Conservation (phyloP, 2,888 invertebrate genomes). For the Dorcus hopei region DNA sequence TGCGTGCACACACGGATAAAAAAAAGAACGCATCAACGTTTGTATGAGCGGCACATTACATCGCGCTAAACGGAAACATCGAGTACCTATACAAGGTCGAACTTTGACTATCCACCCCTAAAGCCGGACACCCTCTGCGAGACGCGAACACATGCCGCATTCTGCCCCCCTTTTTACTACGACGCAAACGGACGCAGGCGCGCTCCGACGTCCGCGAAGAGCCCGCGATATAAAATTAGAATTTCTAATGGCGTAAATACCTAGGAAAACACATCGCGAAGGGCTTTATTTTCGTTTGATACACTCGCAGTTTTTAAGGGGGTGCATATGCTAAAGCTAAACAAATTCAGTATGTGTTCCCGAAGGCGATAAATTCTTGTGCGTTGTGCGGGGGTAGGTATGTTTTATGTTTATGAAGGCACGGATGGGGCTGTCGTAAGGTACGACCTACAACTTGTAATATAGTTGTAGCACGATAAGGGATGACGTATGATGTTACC, state of each 20-base stretch:
- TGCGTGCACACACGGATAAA: slow-evolving; percentile 9
- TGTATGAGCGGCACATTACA: not conserved
- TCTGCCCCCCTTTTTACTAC: slow-evolving; percentile 23
- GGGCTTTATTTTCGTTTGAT: too few species aligned
- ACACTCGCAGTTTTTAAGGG: too few species aligned
- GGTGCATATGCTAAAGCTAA: too few species aligned
- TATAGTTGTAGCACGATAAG: slow-evolving; percentile 12
- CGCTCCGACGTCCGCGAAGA: not conserved
- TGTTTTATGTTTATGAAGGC: too few species aligned
- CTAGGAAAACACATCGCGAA: not conserved
- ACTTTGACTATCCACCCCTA: slow-evolving; percentile 23
- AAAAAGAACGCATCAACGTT: not conserved
- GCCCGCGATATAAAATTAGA: slow-evolving; percentile 8
- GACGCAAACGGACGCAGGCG: slow-evolving; percentile 21
- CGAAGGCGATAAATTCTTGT: too few species aligned
- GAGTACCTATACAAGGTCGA: not conserved
- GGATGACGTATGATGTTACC: not conserved
- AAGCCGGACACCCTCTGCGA: slow-evolving; percentile 27
- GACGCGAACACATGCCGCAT: slow-evolving; percentile 26
- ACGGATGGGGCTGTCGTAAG: too few species aligned
- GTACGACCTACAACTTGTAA: slow-evolving; percentile 9
- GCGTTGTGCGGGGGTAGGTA: too few species aligned
- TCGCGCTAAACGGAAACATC: not conserved
- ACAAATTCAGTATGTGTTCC: too few species aligned
- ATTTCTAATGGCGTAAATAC: slow-evolving; percentile 9